phyloP scores from a whole-genome alignment of 1,140 invertebrate genomes.

The Lepidurus apus region DNA sequence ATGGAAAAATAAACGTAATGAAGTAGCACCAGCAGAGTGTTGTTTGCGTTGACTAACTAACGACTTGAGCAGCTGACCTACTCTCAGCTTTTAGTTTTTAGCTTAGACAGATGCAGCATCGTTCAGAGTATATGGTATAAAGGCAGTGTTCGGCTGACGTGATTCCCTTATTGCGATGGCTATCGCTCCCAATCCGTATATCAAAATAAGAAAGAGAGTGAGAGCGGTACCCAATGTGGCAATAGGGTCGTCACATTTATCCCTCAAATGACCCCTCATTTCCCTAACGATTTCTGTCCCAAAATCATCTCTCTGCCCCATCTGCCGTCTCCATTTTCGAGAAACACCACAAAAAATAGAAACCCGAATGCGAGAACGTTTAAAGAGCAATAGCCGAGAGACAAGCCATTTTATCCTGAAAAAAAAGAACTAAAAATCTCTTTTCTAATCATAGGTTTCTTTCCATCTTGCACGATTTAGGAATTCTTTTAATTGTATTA shows the following conservation, averaged over 20 bases:
- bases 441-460: too few species aligned
- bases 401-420: too few species aligned
- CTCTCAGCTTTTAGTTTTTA: neutral
- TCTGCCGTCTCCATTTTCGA: too few species aligned
- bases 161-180: neutral
- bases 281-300: too few species aligned
- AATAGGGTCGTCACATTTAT: neutral
- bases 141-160: neutral
- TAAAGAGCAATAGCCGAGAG: too few species aligned
- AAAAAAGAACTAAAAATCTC: too few species aligned
- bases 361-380: too few species aligned
- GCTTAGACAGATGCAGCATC: neutral
- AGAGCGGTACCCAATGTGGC: conserved; percentile 5
- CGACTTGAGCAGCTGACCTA: neutral
- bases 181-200: neutral
- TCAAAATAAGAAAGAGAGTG: neutral
- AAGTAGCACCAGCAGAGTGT: neutral
- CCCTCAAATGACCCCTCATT: neutral
- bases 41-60: neutral
- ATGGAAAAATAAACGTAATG: neutral
- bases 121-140: neutral
- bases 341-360: too few species aligned
- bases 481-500: too few species aligned
- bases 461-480: too few species aligned
- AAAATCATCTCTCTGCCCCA: too few species aligned